Conservation (phyloP, 1,140 invertebrate species). For the Himalopsyche phryganea region DNA sequence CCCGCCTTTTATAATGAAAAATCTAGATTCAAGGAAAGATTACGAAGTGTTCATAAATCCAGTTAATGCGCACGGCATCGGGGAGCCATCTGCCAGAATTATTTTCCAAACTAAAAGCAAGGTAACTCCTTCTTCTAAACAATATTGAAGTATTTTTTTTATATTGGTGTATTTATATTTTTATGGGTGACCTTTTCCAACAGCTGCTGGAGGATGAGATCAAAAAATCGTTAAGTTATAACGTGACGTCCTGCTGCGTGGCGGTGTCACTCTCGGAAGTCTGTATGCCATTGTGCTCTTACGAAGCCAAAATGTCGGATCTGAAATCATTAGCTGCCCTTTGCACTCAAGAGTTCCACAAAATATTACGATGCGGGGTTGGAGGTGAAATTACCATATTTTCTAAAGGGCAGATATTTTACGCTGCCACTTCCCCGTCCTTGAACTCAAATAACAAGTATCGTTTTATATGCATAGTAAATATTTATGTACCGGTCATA, state of each 20-base stretch:
- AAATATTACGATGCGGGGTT: conserved; percentile 56
- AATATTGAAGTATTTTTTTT: not conserved
- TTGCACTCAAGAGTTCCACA: conserved; percentile 65
- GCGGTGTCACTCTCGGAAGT: conserved; percentile 64
- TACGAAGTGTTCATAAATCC: conserved; percentile 81
- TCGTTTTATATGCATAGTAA: not conserved
- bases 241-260: conserved; percentile 74
- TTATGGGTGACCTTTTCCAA: conserved; percentile 9
- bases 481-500: not conserved
- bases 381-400: conserved; percentile 38
- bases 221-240: conserved; percentile 59
- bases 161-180: not conserved
- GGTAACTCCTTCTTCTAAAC: conserved; percentile 39
- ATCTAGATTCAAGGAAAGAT: conserved; percentile 65
- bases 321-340: conserved; percentile 62
- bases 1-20: conserved; percentile 71
- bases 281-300: conserved; percentile 78
- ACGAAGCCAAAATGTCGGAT: conserved; percentile 76
- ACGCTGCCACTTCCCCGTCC: not conserved
- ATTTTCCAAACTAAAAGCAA: conserved; percentile 69
- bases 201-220: conserved; percentile 57
- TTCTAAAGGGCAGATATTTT: not conserved
- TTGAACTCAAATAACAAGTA: not conserved
- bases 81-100: conserved; percentile 67
- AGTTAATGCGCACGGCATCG: conserved; percentile 74